These are phyloP conservation scores for Hypanus sabinus DNA, from an alignment of 2,113 vertebrate genomes.

Conservation along the genomic window DNA sequence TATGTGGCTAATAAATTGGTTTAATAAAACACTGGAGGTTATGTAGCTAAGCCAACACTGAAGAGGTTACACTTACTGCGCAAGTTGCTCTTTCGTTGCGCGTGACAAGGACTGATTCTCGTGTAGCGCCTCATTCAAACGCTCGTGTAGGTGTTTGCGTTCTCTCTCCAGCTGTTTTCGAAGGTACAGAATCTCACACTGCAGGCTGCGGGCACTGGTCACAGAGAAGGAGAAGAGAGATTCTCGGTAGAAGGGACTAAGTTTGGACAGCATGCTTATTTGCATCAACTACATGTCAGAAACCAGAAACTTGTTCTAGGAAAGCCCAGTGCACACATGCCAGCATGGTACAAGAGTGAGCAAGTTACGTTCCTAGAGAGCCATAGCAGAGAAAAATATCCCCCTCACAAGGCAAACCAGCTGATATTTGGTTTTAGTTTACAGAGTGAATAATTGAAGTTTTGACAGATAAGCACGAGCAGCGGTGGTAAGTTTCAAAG, in stretches of 20 bases:
- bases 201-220: constrained; percentile 48
- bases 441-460: not conserved
- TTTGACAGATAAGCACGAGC: not conserved
- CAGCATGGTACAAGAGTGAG: too few relatives aligned
- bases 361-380: not conserved
- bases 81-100: constrained; percentile 55
- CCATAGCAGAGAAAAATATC: not conserved
- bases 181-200: constrained; percentile 53
- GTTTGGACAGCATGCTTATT: constrained; percentile 35
- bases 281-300: constrained; percentile 28
- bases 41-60: not conserved
- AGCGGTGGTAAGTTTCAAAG: not conserved
- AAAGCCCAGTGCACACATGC: not conserved
- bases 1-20: not conserved
- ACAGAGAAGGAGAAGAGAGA: constrained; percentile 37
- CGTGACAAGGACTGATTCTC: constrained; percentile 58
- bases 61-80: constrained; percentile 54
- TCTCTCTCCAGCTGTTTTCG: constrained; percentile 56
- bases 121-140: constrained; percentile 51
- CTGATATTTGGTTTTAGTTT: not conserved
- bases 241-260: constrained; percentile 41
- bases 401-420: not conserved
- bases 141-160: constrained; percentile 54
- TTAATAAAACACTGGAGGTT: not conserved
- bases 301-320: not conserved